phyloP scores from a whole-genome alignment of 2,113 vertebrate genomes.

The Cephalopterus ornatus region DNA sequence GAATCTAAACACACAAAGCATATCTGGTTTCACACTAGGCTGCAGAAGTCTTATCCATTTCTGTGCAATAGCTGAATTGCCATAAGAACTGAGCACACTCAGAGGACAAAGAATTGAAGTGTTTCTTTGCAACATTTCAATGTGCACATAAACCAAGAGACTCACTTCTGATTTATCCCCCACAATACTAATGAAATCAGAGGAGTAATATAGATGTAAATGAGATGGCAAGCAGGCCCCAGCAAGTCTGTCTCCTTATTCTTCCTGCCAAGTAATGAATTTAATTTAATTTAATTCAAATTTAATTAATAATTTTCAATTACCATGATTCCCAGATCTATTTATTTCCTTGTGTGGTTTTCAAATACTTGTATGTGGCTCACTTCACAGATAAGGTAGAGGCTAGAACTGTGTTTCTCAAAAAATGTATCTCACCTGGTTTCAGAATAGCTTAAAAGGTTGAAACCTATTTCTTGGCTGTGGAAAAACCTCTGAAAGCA shows the following conservation, averaged over 20 bases:
- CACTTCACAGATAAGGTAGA: neutral
- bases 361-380: neutral
- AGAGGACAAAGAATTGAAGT: neutral
- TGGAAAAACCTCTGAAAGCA: neutral
- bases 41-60: neutral
- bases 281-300: neutral
- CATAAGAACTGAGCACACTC: neutral
- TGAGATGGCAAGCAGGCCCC: neutral
- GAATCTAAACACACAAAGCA: neutral
- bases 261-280: neutral
- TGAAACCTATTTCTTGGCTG: neutral
- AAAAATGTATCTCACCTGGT: neutral
- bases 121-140: neutral
- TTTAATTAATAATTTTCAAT: neutral
- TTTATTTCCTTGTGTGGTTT: neutral
- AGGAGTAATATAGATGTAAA: neutral
- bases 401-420: neutral
- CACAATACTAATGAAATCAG: neutral
- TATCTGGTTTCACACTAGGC: neutral
- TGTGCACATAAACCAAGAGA: neutral
- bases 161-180: neutral
- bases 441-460: neutral
- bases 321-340: neutral
- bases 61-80: neutral
- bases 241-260: neutral